Evolutionary conservation across 2,113 vertebrate genomes (phyloP), one percentile per base, ranked within the genome.

Genomic region (Vireo altiloquus): DNA sequence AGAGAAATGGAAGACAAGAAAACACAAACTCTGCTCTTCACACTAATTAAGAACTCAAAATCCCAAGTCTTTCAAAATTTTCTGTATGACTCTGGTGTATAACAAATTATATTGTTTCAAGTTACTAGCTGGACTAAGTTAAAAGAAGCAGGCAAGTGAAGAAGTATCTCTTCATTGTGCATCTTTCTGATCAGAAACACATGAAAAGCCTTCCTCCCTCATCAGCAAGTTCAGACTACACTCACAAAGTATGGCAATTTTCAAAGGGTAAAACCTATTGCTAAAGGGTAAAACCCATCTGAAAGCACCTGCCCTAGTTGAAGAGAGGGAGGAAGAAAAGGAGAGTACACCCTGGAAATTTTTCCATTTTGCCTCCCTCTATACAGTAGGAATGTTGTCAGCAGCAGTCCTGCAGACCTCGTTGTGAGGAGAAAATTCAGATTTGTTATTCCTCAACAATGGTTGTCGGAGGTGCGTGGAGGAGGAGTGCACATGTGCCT

Each of bases 291-390:
- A 81, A 94, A 28, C 10, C 40, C 39, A 21, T 14, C 8, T 52
- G 64, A 84, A 81, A 68, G 13, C 9, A 52, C 14, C 22, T 60
- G 37, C 18, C 21, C 14, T 37, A 6, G 46, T 8, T 52, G 54
- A 60, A 87, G 63, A 52, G 33, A 23, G 7, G 3, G 9, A 3
- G 5, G 9, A 60, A 52, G 27, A 68, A 68, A 52, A 44, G 9
- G 6, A 23, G 11, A 37, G 22, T 14, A 27, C 14, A 33, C 3
- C 6, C 9, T 0, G 0, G 53, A 33, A 69, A 46, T 52, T 37
- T 13, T 52, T 31, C 9, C 37, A 44, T 50, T 68, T 68, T 59
- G 11, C 22, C 11, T 52, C 22, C 33, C 22, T 69, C 17, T 59
- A 53, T 60, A 27, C 37, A 52, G 4, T 52, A 37, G 37, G 33